Evolutionary conservation across 2,888 invertebrate genomes (phyloP).

Genomic region (Automeris io): DNA sequence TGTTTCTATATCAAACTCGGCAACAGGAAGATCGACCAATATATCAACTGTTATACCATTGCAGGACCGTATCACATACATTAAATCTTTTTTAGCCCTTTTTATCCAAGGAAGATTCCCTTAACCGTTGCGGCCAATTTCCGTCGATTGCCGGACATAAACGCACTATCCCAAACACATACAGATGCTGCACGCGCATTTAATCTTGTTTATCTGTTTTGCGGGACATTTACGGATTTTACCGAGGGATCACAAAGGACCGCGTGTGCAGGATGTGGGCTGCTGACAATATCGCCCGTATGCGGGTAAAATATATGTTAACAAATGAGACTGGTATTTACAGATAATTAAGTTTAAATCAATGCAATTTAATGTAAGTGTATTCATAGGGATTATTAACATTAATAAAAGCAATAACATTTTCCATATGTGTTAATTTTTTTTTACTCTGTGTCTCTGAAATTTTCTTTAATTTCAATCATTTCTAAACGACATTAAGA

Average conservation of each 20-base stretch:
- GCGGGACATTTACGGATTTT: slow-evolving; percentile 25
- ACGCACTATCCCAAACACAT: slow-evolving; percentile 14
- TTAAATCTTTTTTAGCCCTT: slow-evolving; percentile 47
- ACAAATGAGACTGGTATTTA: slow-evolving; percentile 34
- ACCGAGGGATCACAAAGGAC: slow-evolving; percentile 34
- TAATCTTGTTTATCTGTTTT: slow-evolving; percentile 51
- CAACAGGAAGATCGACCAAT: slow-evolving; percentile 22
- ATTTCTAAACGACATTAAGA: too few relatives aligned
- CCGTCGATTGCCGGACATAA: slow-evolving; percentile 32
- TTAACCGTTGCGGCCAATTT: slow-evolving; percentile 40
- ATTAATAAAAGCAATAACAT: too few relatives aligned
- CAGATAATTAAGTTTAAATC: slow-evolving; percentile 10
- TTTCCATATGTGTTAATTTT: too few relatives aligned
- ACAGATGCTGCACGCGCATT: slow-evolving; percentile 35
- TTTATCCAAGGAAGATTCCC: slow-evolving; percentile 38
- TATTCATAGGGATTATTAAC: too few relatives aligned
- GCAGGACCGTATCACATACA: slow-evolving; percentile 35
- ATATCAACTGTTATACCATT: slow-evolving; percentile 31
- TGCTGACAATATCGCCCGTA: slow-evolving; percentile 55
- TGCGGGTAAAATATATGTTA: slow-evolving; percentile 40
- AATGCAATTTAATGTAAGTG: too few relatives aligned
- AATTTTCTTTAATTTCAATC: too few relatives aligned
- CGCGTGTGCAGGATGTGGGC: slow-evolving; percentile 32
- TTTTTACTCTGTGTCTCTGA: too few relatives aligned
- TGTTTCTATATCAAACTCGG: too few relatives aligned